Conservation (phyloP, 2,888 invertebrate genomes). For the Xestia c-nigrum region DNA sequence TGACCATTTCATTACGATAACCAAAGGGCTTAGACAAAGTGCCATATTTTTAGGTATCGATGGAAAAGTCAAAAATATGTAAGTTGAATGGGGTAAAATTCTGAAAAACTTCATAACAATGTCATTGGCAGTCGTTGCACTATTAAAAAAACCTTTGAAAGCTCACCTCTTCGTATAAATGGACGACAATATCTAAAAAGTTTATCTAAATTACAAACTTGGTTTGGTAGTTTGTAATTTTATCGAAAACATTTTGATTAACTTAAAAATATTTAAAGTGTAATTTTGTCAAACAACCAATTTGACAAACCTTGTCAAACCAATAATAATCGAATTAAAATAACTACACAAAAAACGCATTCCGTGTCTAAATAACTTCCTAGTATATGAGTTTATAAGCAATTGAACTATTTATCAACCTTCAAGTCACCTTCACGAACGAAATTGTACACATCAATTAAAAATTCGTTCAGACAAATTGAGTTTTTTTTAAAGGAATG, state of each 20-base stretch:
- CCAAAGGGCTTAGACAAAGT: neutral
- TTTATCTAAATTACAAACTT: no score
- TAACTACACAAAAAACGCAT: slow-evolving; percentile 35
- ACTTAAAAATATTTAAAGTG: slow-evolving; percentile 8
- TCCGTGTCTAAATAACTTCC: slow-evolving; percentile 65
- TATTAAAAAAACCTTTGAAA: neutral
- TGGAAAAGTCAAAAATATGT: neutral
- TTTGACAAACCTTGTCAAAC: slow-evolving; percentile 48
- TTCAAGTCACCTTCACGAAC: slow-evolving; percentile 66
- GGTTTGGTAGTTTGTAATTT: neutral
- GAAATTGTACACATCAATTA: slow-evolving; percentile 59
- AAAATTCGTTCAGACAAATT: slow-evolving; percentile 46
- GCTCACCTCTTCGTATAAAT: neutral
- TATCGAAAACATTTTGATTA: neutral
- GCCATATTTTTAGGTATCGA: neutral
- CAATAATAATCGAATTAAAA: slow-evolving; percentile 59
- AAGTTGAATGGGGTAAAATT: no score
- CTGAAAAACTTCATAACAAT: no score
- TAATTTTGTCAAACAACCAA: slow-evolving; percentile 6
- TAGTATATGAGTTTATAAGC: slow-evolving; percentile 23
- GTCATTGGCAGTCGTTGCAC: neutral
- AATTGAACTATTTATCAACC: slow-evolving; percentile 70
- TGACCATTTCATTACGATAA: no score
- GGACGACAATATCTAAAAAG: neutral
- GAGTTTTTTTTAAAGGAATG: slow-evolving; percentile 45